Base-by-base conservation (phyloP, 2,888 invertebrate species). In the Heteropelma amictum region DNA sequence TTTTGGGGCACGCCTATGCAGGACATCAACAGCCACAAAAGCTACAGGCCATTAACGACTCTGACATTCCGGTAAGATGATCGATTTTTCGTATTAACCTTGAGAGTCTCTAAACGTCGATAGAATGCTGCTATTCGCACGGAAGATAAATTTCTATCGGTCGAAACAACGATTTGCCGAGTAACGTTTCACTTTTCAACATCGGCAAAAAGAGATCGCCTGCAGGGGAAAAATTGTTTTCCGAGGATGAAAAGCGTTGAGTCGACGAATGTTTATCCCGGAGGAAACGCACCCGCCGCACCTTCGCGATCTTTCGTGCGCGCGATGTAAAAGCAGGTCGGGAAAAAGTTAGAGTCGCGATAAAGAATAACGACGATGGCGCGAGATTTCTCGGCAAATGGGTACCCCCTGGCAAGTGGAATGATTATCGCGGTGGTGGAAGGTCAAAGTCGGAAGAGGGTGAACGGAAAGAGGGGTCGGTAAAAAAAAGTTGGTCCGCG, bases 1-100 rank as follows among this genome's bases (percentile, higher is more conserved):
- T 97, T 96, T 88, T 97, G 96, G 97, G 96, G 96, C n/a, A 95
- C 94, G 64, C 93, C 95, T 30, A 95, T 97, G 95, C 92, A 93
- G n/a, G 94, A 95, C 85, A 90, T 93, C 61, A 92, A 92, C 85
- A 96, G 96, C 83, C 97, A 96, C 90, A 96, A 96, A 91, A 96
- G 96, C 61, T 96, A 96, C 89, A 91, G 96, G 81, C 96, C 97
- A 40, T 90, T 97, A 79, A 96, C 96, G 12, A 94, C 94, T 54
- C 90, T 96, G 60, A 94, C 95, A 6, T 97, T 97, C 91, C 93
- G 96, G 96, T 96, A 90, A 93, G 93, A 10, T 0, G 3, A 60
- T 26, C 26, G 14, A 5, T 6, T 47, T 63, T 1, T 14, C 3
- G 12, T 6, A 38, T 38, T 1, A 12, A n/a, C 10, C 1, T 5